Evolutionary conservation across 2,888 invertebrate species (phyloP), one percentile per base, ranked within the genome.

Genomic region (Apamea monoglypha): DNA sequence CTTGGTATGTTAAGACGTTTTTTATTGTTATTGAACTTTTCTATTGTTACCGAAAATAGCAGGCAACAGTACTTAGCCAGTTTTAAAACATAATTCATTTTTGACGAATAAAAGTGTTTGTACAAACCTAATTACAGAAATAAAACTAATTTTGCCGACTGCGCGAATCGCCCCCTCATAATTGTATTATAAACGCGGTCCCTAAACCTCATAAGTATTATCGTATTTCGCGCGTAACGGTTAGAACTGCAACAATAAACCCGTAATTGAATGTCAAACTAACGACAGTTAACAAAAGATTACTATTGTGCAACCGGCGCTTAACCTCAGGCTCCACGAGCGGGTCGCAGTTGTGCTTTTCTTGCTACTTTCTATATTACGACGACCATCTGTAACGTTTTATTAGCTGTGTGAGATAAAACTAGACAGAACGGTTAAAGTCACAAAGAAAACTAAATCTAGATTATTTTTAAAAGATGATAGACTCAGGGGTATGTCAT

Each of bases 351-450:
- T 84, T 78, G 69, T 82, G 67, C 61, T 66, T 80, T 80, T 61
- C 76, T 81, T 66, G 80, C 71, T 80, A 87, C 87, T 87, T 85
- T 87, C 85, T 80, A 87, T 72, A 83, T 78, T 79, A 40, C 71
- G 50, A 40, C 59, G 71, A 71, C n/a, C 40, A 80, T 71, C 66
- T 72, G 80, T 18, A 21, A 67, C 10, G 29, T 53, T 64, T 64
- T 75, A 64, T n/a, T 77, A 32, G 29, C 64, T 32, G 4, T 21
- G 25, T 44, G 2, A 66, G 40, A 12, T 64, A 32, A 69, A 53
- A 29, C 18, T 14, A 21, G 14, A 47, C 7, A 44, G 10, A 40
- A 67, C 14, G 3, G 6, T 69, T 56, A 40, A 50, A 29, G 12
- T n/a, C n/a, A 59, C 8, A n/a, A 21, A 59, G 16, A 21, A 44